Percentiles rank a stretch among this genome's conserved stretches.
phyloP scores from a whole-genome alignment of 2,113 vertebrate genomes.

The Leptobrachium ailaonicum region DNA sequence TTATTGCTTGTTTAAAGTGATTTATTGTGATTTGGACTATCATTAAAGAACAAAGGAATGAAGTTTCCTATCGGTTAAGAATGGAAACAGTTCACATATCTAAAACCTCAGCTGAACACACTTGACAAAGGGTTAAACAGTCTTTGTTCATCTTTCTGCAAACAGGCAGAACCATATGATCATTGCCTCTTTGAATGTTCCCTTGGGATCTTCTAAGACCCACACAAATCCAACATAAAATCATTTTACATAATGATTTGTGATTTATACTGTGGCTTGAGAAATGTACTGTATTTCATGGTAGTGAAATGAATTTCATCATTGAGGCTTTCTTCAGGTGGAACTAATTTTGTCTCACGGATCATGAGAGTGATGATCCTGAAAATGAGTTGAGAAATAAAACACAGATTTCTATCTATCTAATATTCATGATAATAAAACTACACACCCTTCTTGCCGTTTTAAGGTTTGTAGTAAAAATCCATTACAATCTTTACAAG shows the following conservation, averaged over 20 bases:
- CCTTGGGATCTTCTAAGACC: slow-evolving; percentile 28
- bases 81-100: neutral
- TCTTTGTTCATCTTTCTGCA: neutral
- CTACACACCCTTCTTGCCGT: slow-evolving; percentile 2
- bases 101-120: neutral
- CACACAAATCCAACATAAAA: slow-evolving; percentile 29
- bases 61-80: neutral
- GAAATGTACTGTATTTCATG: slow-evolving; percentile 39
- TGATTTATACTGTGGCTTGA: slow-evolving; percentile 30
- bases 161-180: slow-evolving; percentile 12
- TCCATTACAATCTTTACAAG: neutral
- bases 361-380: slow-evolving; percentile 43
- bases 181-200: slow-evolving; percentile 18
- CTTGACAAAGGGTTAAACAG: neutral
- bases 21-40: no score
- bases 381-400: slow-evolving; percentile 40
- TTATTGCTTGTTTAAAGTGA: no score
- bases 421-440: slow-evolving; percentile 30
- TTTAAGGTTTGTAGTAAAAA: neutral
- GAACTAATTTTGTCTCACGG: slow-evolving; percentile 43
- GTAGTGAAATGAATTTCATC: slow-evolving; percentile 31
- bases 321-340: slow-evolving; percentile 26
- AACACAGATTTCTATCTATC: slow-evolving; percentile 33
- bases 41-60: no score
- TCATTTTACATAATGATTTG: slow-evolving; percentile 33